A percentile compares a stretch with the other conserved stretches of the same genome.
These are phyloP conservation scores for Coluber constrictor DNA, from an alignment of 2,797 vertebrate species.

Conservation along the genomic window DNA sequence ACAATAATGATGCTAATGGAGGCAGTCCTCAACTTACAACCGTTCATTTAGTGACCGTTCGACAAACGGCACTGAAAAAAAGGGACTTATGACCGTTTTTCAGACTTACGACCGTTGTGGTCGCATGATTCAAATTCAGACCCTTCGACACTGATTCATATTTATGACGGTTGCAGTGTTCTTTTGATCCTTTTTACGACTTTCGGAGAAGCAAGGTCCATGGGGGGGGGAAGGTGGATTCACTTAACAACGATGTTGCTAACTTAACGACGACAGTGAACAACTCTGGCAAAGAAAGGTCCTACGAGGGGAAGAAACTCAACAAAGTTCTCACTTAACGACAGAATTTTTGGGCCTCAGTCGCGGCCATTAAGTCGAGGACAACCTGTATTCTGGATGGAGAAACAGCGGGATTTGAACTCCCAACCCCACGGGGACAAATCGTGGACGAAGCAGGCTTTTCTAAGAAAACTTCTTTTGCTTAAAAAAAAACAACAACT, in stretches of 20 bases:
- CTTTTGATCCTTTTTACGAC: background rate
- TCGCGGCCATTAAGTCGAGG: background rate
- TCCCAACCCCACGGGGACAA: background rate
- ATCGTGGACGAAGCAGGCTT: background rate
- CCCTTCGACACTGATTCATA: background rate
- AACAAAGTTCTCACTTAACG: background rate
- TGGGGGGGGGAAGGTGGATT: background rate
- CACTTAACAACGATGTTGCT: background rate
- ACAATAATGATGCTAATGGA: background rate
- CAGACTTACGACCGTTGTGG: background rate
- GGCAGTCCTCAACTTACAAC: background rate
- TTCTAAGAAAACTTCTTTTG: background rate
- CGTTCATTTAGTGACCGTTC: too few species aligned
- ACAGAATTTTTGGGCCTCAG: accelerated
- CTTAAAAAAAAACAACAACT: background rate
- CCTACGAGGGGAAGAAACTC: background rate
- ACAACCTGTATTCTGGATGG: background rate
- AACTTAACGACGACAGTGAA: background rate
- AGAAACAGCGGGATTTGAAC: background rate
- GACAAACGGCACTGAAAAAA: background rate
- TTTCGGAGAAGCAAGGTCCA: too few species aligned
- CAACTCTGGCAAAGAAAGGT: background rate
- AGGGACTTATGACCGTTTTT: background rate
- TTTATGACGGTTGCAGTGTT: background rate
- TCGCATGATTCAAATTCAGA: background rate